A percentile compares a stretch with the other conserved stretches of the same genome.
Evolutionary conservation across 2,113 vertebrate species (phyloP).

Genomic region (Mormyrus iriodes): DNA sequence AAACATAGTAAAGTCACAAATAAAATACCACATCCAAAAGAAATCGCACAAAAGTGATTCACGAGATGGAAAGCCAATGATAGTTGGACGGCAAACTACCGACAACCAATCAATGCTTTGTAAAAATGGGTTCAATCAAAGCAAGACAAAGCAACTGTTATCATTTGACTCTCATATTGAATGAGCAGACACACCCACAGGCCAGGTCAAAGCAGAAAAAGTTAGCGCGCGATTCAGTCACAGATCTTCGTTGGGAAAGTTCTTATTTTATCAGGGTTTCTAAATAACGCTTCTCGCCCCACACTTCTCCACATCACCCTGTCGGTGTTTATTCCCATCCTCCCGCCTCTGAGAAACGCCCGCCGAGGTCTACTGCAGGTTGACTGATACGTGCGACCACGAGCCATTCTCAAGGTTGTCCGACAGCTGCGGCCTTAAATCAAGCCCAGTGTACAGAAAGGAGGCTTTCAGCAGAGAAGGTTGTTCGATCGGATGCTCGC

Average conservation of each 20-base stretch:
- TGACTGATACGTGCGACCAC: neutral
- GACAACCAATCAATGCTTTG: neutral
- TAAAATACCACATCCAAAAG: neutral
- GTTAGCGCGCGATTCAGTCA: neutral
- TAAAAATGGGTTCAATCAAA: neutral
- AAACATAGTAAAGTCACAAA: neutral
- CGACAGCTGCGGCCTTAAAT: neutral
- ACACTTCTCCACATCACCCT: neutral
- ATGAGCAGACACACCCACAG: neutral
- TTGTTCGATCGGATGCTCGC: neutral
- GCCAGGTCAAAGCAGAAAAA: neutral
- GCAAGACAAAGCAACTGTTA: neutral
- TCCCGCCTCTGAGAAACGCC: neutral
- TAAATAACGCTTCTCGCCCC: neutral
- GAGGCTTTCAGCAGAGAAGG: neutral
- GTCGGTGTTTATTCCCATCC: neutral
- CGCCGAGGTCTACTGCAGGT: neutral
- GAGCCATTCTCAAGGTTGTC: neutral
- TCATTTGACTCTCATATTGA: neutral
- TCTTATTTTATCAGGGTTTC: neutral
- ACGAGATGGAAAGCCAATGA: neutral
- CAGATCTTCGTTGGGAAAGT: neutral
- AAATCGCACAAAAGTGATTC: neutral
- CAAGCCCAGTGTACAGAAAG: neutral
- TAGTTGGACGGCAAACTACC: neutral